Percentiles rank a stretch among this genome's conserved stretches.
These are phyloP conservation scores for Lucilia cuprina DNA, from an alignment of 1,140 invertebrate genomes.

Conservation along the genomic window DNA sequence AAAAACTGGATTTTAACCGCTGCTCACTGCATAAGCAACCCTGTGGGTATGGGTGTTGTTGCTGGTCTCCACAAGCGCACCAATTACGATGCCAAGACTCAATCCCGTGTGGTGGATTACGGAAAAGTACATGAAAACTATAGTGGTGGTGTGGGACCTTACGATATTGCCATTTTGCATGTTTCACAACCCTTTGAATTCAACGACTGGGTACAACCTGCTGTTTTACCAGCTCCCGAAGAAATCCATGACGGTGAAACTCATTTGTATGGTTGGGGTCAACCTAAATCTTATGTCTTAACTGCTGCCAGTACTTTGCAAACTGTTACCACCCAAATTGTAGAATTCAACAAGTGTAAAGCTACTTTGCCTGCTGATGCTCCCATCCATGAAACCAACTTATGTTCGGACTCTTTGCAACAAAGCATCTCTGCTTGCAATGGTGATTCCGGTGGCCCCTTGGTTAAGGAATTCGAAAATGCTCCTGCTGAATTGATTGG, in stretches of 20 bases:
- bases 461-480: constrained; percentile 62
- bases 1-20: constrained; percentile 56
- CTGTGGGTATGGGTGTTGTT: constrained; percentile 47
- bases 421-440: constrained; percentile 69
- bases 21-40: constrained; percentile 51
- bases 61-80: constrained; percentile 53
- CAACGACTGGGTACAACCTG: constrained; percentile 64
- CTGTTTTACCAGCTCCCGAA: constrained; percentile 63
- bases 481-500: constrained; percentile 65
- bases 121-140: constrained; percentile 65
- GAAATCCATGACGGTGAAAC: constrained; percentile 59
- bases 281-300: constrained; percentile 51
- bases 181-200: constrained; percentile 65
- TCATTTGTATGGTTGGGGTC: constrained; percentile 66
- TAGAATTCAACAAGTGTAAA: constrained; percentile 52
- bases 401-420: constrained; percentile 70
- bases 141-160: constrained; percentile 64
- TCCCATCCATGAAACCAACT: constrained; percentile 62
- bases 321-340: constrained; percentile 59
- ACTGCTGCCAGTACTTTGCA: constrained; percentile 57
- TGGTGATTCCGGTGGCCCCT: constrained; percentile 74
- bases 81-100: constrained; percentile 57
- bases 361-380: constrained; percentile 44
- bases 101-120: constrained; percentile 63
- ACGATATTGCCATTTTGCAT: constrained; percentile 72